phyloP scores from a whole-genome alignment of 2,888 invertebrate species.

The Phortica okadai region DNA sequence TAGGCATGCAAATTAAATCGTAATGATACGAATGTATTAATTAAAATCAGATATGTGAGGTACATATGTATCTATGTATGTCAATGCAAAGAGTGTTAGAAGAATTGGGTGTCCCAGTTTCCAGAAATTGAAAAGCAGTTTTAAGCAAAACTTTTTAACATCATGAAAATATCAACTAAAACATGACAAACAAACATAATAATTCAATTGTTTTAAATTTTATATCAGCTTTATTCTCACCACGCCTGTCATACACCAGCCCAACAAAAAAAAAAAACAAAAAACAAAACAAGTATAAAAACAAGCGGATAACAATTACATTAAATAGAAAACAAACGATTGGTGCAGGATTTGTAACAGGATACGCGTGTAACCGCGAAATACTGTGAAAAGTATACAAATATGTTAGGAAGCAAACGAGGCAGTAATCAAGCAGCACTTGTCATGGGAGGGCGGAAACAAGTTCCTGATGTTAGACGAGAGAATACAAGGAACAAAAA shows the following conservation, averaged over 20 bases:
- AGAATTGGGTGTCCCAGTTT: too few relatives aligned
- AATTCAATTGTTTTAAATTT: not conserved
- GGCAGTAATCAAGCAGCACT: not conserved
- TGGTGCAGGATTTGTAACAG: slow-evolving; percentile 74
- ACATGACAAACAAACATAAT: too few relatives aligned
- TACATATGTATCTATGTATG: too few relatives aligned
- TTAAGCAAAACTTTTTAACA: too few relatives aligned
- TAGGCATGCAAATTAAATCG: slow-evolving; percentile 46
- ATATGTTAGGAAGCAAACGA: not conserved
- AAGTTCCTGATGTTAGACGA: not conserved
- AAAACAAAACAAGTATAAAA: slow-evolving; percentile 27
- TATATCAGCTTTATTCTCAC: slow-evolving; percentile 11
- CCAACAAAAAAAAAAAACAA: not conserved
- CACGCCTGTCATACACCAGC: slow-evolving; percentile 13
- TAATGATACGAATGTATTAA: slow-evolving; percentile 5
- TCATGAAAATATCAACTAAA: too few relatives aligned
- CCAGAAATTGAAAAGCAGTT: too few relatives aligned
- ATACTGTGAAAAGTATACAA: not conserved
- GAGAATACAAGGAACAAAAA: slow-evolving; percentile 46
- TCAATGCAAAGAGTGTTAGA: too few relatives aligned
- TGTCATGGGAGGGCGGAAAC: not conserved
- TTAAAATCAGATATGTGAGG: too few relatives aligned
- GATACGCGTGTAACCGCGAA: slow-evolving; percentile 76
- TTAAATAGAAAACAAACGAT: slow-evolving; percentile 63
- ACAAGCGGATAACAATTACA: slow-evolving; percentile 69